phyloP scores from a whole-genome alignment of 2,113 vertebrate species.

The Turnix velox region DNA sequence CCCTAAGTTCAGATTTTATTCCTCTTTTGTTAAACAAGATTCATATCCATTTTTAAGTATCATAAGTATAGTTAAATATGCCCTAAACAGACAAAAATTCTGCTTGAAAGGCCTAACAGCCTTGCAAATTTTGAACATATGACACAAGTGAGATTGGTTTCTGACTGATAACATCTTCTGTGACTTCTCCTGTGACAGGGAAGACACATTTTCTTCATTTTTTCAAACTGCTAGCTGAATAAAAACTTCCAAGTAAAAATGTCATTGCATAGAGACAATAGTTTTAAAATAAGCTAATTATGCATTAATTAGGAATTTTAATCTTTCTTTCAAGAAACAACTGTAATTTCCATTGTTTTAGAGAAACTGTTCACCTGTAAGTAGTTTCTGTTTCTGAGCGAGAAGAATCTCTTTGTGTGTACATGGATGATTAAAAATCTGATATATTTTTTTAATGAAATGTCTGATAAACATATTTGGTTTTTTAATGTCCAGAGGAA shows the following conservation, averaged over 20 bases:
- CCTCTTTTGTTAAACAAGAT: not conserved
- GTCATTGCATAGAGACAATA: not conserved
- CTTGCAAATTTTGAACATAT: not conserved
- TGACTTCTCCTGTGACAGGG: not conserved
- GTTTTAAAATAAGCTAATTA: not conserved
- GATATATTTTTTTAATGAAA: not conserved
- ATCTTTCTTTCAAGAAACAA: not conserved
- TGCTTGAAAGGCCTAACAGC: not conserved
- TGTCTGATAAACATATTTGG: not conserved
- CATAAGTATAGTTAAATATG: not conserved
- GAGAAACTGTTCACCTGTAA: not conserved
- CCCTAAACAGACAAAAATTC: not conserved
- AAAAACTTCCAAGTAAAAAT: not conserved
- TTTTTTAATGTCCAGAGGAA: not conserved
- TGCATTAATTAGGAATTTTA: not conserved
- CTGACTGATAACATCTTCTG: not conserved
- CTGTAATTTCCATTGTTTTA: not conserved
- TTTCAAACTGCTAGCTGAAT: not conserved
- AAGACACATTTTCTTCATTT: not conserved
- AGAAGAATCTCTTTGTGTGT: not conserved
- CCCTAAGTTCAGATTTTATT: not conserved
- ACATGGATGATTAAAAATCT: not conserved
- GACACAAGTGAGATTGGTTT: not conserved
- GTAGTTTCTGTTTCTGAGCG: not conserved
- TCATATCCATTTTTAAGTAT: not conserved